Evolutionary conservation across 2,888 invertebrate genomes (phyloP), one percentile per base, ranked within the genome.

Genomic region (Parnassius smintheus): DNA sequence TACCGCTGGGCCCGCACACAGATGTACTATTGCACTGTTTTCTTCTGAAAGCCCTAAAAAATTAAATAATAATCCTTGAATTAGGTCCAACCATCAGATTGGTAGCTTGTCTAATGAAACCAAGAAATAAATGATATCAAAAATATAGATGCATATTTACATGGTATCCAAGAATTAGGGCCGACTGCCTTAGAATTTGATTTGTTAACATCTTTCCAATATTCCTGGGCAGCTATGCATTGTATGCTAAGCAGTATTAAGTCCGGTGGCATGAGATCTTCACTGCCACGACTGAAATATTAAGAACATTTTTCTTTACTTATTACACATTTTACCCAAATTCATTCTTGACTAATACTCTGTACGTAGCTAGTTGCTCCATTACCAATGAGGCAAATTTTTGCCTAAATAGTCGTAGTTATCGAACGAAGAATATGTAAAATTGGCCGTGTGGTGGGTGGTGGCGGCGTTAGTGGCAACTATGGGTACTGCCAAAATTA

Each of bases 261-360:
- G 81, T 97, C 97, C 0, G 95, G 93, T 0, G 96, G 93, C 51
- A 94, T 93, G 44, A 97, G 78, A 67, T 95, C 95, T 73, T 95
- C 94, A 55, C 96, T 95, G 69, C 94, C 94, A 49, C 94, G 94
- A 71, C 95, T 95, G 72, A 75, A 93, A 49, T 50, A 46, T 52
- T 51, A 18, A 53, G 11, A 46, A 49, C 13, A 13, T 18, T 18
- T 18, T 18, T 18, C 18, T 18, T 18, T 18, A 18, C 18, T 18
- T 18, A 18, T 18, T 18, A 18, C 18, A 18, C 18, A 18, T 7
- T 35, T 35, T 4, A 35, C 7, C 7, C 4, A 35, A 35, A 35
- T 7, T 35, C 4, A 35, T 3, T 3, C 25, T 25, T 25, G 4
- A 25, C 2, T 25, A 35, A 18, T 35, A 7, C 35, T 35, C 35